phyloP scores from a whole-genome alignment of 2,888 invertebrate genomes.

The Homarus gammarus region DNA sequence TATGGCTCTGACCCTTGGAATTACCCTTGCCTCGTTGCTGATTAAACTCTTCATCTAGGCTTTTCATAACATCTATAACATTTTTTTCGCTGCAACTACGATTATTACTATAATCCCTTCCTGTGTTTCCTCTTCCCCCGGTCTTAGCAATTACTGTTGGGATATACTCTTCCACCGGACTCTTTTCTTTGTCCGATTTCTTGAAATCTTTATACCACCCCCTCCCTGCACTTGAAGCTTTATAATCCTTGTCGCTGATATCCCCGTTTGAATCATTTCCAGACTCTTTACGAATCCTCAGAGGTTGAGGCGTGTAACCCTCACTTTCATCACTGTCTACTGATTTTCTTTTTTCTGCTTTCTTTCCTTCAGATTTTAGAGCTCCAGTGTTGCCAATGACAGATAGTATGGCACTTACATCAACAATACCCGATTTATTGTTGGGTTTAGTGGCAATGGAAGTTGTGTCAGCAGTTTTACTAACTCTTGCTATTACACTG shows the following conservation, averaged over 20 bases:
- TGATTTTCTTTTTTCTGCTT: constrained; percentile 39
- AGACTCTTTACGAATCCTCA: background rate
- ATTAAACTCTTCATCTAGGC: constrained; percentile 59
- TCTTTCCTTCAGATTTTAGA: background rate
- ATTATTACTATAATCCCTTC: constrained; percentile 11
- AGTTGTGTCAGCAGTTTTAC: background rate
- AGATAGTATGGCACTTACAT: constrained; percentile 30
- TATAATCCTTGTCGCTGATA: background rate
- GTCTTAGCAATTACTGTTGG: constrained; percentile 45
- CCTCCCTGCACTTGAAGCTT: constrained; percentile 13
- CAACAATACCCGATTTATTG: background rate
- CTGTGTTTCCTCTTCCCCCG: constrained; percentile 36
- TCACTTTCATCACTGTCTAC: constrained; percentile 20
- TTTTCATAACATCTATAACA: constrained; percentile 65
- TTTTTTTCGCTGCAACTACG: constrained; percentile 34
- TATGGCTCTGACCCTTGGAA: constrained; percentile 25
- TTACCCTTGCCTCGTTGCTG: constrained; percentile 47
- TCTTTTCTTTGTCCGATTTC: constrained; percentile 10
- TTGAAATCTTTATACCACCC: constrained; percentile 46
- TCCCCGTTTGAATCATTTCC: constrained; percentile 8
- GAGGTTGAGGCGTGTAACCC: background rate
- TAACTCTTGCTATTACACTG: background rate
- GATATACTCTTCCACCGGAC: constrained; percentile 28
- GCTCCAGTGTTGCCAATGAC: constrained; percentile 15
- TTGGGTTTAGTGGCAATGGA: background rate